A percentile compares a stretch with the other conserved stretches of the same genome.
phyloP scores from a whole-genome alignment of 2,888 invertebrate species.

The Limnephilus rhombicus region DNA sequence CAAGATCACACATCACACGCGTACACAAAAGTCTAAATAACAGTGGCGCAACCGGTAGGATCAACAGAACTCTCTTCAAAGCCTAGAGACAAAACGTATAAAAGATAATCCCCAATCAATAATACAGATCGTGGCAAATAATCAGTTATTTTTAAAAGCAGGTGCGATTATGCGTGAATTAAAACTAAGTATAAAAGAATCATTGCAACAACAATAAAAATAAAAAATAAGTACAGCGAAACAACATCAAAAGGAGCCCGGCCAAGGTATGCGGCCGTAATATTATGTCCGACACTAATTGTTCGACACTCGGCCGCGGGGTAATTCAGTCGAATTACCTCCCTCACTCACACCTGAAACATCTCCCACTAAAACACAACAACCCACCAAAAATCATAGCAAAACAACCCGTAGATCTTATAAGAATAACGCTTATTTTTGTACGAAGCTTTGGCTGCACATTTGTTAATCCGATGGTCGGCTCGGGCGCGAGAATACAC shows the following conservation, averaged over 20 bases:
- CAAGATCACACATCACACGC: no score
- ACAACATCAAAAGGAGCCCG: conserved; percentile 5
- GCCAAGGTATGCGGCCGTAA: conserved; percentile 19
- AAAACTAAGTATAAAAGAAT: background rate
- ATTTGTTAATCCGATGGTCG: background rate
- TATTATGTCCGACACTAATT: conserved; percentile 29
- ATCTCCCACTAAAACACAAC: background rate
- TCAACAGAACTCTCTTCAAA: no score
- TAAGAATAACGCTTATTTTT: background rate
- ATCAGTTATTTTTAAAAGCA: background rate
- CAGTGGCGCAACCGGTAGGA: no score
- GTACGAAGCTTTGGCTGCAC: background rate
- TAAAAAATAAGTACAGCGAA: background rate
- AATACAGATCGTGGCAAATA: background rate
- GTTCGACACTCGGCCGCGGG: conserved; percentile 24
- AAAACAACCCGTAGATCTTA: background rate
- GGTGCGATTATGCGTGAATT: background rate
- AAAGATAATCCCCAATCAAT: background rate
- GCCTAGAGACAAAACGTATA: no score
- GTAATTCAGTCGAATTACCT: conserved; percentile 26
- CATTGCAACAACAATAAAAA: background rate
- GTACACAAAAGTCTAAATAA: no score
- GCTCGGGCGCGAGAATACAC: background rate
- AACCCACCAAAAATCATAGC: background rate
- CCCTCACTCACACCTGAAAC: background rate